Base-by-base conservation (phyloP, 2,888 invertebrate species). In the Hermaeophaga mercurialis region DNA sequence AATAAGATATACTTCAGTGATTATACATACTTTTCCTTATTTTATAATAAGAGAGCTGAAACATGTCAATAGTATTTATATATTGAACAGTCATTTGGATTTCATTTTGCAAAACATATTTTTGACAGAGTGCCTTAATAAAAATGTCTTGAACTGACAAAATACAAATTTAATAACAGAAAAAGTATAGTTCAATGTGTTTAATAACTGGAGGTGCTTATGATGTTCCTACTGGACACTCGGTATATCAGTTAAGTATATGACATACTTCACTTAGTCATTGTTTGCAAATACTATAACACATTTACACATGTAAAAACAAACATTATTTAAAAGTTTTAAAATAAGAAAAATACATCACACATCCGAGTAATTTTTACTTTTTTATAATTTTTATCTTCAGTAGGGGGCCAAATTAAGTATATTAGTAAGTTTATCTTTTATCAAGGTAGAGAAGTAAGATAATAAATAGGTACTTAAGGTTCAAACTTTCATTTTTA, bases 11-110 rank as follows among this genome's bases (percentile, higher is more conserved):
- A 59, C 47, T 53, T 67, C 26, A 65, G 69, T 69, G 70, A 70
- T 70, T 73, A 72, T 63, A 70, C 58, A 68, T 47, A 50, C 22
- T 41, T 49, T 41, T 50, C 15, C 18, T 63, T 50, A 46, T 61
- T 58, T n/a, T n/a, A n/a, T n/a, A 64, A 68, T 66, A 67, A 73
- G 73, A 74, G 73, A 73, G 72, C 71, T 72, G 70, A 70, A 73
- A 73, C 69, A 70, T 70, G 65, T 71, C 68, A 69, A 70, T 70
- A 69, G 64, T 70, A 70, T 60, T 69, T 67, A 65, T 67, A 67
- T 69, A 61, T 68, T 66, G 66, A 73, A 72, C 71, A 71, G 71
- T 71, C 72, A 70, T 70, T 68, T 71, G 63, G 66, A 71, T 70
- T 66, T 71, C 65, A 67, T 62, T 62, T 63, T 65, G 64, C 63